These are phyloP conservation scores for Chauna torquata DNA, from an alignment of 2,113 vertebrate genomes.

Conservation along the genomic window DNA sequence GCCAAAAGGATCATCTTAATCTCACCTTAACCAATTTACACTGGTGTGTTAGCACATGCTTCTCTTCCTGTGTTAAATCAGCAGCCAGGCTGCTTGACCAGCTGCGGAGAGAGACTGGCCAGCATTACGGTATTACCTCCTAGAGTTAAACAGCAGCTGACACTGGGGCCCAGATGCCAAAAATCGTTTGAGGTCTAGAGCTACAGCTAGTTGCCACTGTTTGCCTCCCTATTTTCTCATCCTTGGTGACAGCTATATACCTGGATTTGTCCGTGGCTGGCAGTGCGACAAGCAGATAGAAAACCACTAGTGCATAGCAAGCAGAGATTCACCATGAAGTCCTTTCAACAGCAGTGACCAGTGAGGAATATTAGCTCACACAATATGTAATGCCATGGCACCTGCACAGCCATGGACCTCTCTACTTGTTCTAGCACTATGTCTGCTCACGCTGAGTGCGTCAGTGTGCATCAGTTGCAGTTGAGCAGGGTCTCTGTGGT, in stretches of 20 bases:
- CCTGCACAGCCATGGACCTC: background rate
- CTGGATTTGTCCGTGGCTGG: background rate
- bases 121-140: background rate
- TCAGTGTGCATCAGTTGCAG: background rate
- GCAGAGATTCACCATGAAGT: background rate
- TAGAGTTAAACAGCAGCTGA: background rate
- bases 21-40: background rate
- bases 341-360: background rate
- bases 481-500: background rate
- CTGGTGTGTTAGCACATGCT: background rate
- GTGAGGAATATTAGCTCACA: background rate
- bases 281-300: background rate
- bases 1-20: background rate
- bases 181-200: background rate
- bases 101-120: background rate
- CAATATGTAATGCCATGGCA: background rate
- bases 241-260: background rate
- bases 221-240: background rate
- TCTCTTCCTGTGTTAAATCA: background rate
- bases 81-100: background rate
- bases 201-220: background rate
- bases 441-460: background rate
- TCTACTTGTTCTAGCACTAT: background rate
- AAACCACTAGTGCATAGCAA: background rate
- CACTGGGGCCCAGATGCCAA: background rate